Conservation (phyloP, 2,797 vertebrate genomes). For the Oreortyx pictus region DNA sequence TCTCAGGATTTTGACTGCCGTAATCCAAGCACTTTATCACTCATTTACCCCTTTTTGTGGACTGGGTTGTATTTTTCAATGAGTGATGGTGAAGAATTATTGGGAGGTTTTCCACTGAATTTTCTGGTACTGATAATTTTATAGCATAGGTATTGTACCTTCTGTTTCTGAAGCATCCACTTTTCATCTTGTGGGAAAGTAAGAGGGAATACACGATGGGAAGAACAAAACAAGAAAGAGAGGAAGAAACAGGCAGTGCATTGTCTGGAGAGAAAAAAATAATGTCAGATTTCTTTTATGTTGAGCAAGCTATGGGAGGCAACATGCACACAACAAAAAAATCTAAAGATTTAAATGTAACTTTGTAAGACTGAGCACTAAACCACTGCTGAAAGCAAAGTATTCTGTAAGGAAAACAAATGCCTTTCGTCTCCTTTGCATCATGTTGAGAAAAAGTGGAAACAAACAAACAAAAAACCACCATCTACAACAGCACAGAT, state of each 20-base stretch:
- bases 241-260: background rate
- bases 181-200: background rate
- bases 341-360: constrained; percentile 46
- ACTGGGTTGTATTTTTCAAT: background rate
- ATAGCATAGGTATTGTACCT: background rate
- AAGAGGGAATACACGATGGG: background rate
- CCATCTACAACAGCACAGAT: background rate
- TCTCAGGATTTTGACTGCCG: background rate
- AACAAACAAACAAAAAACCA: background rate
- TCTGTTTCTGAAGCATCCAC: background rate
- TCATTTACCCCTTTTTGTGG: background rate
- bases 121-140: constrained; percentile 25
- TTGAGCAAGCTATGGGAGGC: constrained; percentile 30
- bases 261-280: constrained; percentile 15
- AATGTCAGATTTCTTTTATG: background rate
- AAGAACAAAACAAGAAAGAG: background rate
- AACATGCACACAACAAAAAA: constrained; percentile 18
- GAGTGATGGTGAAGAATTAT: background rate
- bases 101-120: constrained; percentile 6
- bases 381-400: constrained; percentile 1
- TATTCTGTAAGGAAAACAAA: constrained; percentile 5
- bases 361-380: constrained; percentile 47
- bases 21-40: background rate
- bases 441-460: background rate
- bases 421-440: constrained; percentile 25